Percentiles rank a stretch among this genome's conserved stretches.
phyloP scores from a whole-genome alignment of 2,113 vertebrate genomes.

The Gambusia affinis region DNA sequence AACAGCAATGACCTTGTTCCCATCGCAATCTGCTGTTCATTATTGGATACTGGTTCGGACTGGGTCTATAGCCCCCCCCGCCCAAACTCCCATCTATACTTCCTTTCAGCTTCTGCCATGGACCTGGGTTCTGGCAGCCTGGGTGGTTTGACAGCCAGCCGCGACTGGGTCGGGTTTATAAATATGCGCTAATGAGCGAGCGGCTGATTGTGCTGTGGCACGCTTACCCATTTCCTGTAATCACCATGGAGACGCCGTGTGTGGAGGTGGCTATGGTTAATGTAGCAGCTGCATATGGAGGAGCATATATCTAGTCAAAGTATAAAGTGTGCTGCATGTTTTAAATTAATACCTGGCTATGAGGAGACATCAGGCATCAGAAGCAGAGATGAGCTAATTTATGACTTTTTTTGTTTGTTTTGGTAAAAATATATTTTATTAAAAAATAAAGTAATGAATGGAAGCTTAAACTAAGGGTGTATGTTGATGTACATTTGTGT shows the following conservation, averaged over 20 bases:
- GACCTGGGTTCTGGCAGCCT: slow-evolving; percentile 44
- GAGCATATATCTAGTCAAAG: slow-evolving; percentile 23
- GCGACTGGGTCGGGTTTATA: slow-evolving; percentile 61
- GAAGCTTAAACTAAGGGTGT: too few species aligned
- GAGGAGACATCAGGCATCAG: slow-evolving; percentile 4
- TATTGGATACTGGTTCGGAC: slow-evolving; percentile 48
- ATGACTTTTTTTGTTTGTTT: neutral
- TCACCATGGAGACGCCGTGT: slow-evolving; percentile 64
- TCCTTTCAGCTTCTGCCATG: slow-evolving; percentile 42
- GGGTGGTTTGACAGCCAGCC: slow-evolving; percentile 39
- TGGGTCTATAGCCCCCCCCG: slow-evolving; percentile 31
- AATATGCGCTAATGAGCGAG: slow-evolving; percentile 68
- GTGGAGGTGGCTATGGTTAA: slow-evolving; percentile 45
- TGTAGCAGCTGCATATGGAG: slow-evolving; percentile 35
- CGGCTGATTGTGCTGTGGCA: slow-evolving; percentile 60
- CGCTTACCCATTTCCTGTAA: slow-evolving; percentile 50
- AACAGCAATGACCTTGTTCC: slow-evolving; percentile 60
- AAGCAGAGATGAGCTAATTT: neutral
- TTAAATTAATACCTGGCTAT: slow-evolving; percentile 43
- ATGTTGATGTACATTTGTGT: too few species aligned
- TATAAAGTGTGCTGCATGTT: slow-evolving; percentile 4
- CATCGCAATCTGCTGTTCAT: slow-evolving; percentile 65
- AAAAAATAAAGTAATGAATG: neutral
- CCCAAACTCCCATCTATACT: slow-evolving; percentile 22
- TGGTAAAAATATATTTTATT: neutral